These are phyloP conservation scores for Catharus fuscescens DNA, from an alignment of 2,113 vertebrate species.

Conservation along the genomic window DNA sequence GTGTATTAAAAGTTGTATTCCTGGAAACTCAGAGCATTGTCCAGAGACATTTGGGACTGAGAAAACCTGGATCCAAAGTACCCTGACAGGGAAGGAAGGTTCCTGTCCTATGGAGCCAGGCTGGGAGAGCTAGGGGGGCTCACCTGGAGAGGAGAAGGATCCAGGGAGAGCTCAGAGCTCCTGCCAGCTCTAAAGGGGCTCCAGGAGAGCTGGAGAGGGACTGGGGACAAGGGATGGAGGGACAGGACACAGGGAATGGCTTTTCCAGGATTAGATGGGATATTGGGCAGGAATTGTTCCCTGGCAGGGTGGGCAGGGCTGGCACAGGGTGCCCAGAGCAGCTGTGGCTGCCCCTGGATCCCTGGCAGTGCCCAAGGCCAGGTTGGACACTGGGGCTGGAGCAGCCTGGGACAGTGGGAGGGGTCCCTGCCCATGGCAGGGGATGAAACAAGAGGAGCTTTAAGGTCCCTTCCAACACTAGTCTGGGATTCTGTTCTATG, in stretches of 20 bases:
- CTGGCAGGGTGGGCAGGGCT: background rate
- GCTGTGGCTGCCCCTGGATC: background rate
- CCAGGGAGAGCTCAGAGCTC: background rate
- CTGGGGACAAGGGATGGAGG: too few species aligned
- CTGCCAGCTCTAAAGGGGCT: background rate
- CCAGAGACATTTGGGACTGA: background rate
- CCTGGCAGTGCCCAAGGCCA: background rate
- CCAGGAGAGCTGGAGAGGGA: background rate
- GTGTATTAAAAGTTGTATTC: fast-evolving
- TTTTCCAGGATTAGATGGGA: background rate
- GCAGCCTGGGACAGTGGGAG: background rate
- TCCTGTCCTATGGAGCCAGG: background rate
- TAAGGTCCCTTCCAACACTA: background rate
- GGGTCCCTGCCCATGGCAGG: background rate
- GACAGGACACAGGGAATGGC: background rate
- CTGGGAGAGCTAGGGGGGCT: background rate
- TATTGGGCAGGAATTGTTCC: background rate
- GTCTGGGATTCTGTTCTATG: background rate
- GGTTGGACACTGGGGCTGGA: fast-evolving
- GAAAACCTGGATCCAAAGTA: background rate
- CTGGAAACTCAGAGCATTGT: background rate
- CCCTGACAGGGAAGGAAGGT: background rate
- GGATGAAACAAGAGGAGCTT: fast-evolving
- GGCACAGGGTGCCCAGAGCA: background rate
- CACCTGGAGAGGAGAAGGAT: background rate